phyloP scores from a whole-genome alignment of 2,113 vertebrate genomes.

The Sminthopsis crassicaudata region DNA sequence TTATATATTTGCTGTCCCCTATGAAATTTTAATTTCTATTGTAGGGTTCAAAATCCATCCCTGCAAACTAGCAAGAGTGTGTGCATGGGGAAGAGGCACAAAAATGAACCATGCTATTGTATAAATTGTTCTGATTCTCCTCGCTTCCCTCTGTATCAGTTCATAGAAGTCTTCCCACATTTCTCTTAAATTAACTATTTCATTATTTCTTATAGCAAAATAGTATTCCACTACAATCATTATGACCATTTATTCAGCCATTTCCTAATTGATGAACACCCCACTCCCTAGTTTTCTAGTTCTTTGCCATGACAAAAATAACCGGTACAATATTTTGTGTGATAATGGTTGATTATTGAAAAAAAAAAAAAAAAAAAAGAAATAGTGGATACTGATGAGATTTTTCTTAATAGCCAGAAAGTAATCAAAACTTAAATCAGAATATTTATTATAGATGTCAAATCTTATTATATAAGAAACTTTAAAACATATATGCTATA shows the following conservation, averaged over 20 bases:
- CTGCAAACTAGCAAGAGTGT: not conserved
- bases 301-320: not conserved
- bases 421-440: slow-evolving; percentile 26
- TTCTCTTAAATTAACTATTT: not conserved
- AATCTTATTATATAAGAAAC: slow-evolving; percentile 47
- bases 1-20: not conserved
- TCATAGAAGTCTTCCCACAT: not conserved
- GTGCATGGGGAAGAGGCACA: not conserved
- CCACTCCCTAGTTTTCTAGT: not conserved
- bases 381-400: not conserved
- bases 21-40: slow-evolving; percentile 17
- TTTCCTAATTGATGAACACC: not conserved
- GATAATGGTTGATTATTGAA: not conserved
- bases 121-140: not conserved
- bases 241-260: not conserved
- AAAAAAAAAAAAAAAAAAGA: slow-evolving; percentile 6
- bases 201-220: not conserved
- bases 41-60: not conserved
- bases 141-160: not conserved
- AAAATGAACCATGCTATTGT: not conserved
- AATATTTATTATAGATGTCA: slow-evolving; percentile 35
- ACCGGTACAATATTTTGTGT: not conserved
- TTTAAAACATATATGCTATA: slow-evolving; percentile 50
- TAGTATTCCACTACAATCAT: not conserved
- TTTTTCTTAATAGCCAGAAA: slow-evolving; percentile 19